Evolutionary conservation across 1,140 invertebrate genomes (phyloP).

Genomic region (Spodoptera litura): DNA sequence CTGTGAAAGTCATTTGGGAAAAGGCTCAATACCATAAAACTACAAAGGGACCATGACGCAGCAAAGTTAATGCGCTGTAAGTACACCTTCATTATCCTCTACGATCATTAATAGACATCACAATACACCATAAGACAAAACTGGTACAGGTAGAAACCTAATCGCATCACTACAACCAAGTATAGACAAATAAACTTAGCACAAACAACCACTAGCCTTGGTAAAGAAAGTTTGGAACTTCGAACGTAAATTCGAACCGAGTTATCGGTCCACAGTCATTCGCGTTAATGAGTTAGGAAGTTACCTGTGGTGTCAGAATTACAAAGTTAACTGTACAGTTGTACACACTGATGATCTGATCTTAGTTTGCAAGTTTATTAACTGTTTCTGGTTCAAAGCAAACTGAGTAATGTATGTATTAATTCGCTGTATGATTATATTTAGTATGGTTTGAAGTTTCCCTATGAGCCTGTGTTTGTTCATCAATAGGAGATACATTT

Average conservation of each 20-base stretch:
- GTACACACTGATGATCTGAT: conserved; percentile 30
- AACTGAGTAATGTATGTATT: neutral
- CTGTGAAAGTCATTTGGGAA: too few species aligned
- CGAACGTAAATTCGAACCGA: conserved; percentile 38
- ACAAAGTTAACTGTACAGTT: neutral
- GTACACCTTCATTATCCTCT: too few species aligned
- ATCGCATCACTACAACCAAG: conserved; percentile 14
- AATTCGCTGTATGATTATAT: neutral
- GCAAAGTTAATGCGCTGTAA: too few species aligned
- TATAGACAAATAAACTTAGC: conserved; percentile 43
- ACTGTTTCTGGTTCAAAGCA: conserved; percentile 9
- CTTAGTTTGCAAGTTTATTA: conserved; percentile 25
- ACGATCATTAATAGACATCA: neutral
- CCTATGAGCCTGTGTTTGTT: too few species aligned
- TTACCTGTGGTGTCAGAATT: conserved; percentile 31
- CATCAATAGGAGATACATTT: too few species aligned
- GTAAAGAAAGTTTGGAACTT: conserved; percentile 42
- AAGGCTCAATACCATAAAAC: too few species aligned
- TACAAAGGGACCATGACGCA: too few species aligned
- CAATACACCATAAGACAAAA: neutral
- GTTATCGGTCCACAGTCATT: conserved; percentile 41
- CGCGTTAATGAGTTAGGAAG: conserved; percentile 43
- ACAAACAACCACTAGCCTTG: conserved; percentile 46
- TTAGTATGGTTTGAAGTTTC: neutral
- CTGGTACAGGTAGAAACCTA: neutral